Percentiles rank a stretch among this genome's conserved stretches.
Evolutionary conservation across 2,888 invertebrate species (phyloP).

Genomic region (Noctua comes): DNA sequence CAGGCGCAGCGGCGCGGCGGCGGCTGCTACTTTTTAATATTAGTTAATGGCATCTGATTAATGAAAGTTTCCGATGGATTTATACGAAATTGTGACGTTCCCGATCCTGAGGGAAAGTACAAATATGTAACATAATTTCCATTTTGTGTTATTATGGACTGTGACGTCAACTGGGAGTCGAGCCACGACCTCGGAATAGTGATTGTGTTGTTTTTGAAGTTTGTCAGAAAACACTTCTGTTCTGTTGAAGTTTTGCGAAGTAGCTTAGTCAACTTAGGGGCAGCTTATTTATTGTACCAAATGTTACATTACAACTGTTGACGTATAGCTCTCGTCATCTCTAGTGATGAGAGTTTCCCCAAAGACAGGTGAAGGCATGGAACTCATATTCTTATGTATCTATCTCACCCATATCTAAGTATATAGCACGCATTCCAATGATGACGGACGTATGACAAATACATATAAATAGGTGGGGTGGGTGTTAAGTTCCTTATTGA

Average conservation of each 20-base stretch:
- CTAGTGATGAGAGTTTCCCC: background rate
- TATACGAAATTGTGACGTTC: conserved; percentile 15
- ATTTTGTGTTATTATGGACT: conserved; percentile 12
- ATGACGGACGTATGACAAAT: background rate
- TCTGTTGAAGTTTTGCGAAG: background rate
- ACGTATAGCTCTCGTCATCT: background rate
- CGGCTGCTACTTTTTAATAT: conserved; percentile 47
- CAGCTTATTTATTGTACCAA: background rate
- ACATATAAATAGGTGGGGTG: background rate
- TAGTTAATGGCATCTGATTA: conserved; percentile 51
- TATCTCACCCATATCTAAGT: background rate
- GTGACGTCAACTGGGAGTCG: background rate
- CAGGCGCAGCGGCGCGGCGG: background rate
- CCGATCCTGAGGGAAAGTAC: conserved; percentile 30
- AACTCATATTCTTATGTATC: background rate
- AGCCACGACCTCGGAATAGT: background rate
- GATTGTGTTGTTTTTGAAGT: background rate
- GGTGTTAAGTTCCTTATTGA: background rate
- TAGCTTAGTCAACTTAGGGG: no score
- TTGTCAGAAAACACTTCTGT: background rate
- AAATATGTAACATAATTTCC: conserved; percentile 6
- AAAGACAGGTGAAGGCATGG: background rate
- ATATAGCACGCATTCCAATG: background rate
- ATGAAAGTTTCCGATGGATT: conserved; percentile 47
- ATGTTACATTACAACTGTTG: background rate